Evolutionary conservation across 1,140 invertebrate species (phyloP), one percentile per base, ranked within the genome.

Genomic region (Drepana arcuata): DNA sequence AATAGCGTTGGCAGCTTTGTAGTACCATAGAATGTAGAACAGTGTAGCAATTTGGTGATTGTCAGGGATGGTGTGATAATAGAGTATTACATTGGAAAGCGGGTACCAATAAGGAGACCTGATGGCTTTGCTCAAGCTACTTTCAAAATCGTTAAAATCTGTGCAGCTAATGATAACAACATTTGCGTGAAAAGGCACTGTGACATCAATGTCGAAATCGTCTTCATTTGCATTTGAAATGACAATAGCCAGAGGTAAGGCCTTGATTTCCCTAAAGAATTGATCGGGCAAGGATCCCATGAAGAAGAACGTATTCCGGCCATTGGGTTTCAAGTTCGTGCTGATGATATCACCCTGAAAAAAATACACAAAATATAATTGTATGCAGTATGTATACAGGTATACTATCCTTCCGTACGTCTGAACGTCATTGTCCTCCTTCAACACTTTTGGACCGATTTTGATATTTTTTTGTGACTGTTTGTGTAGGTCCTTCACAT

Each of bases 1-100:
- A 16, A 77, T 46, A 10, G 43, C 54, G 33, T 79, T 75, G 10
- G 48, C 40, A 2, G 41, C 51, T 51, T 54, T 64, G 28, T 69
- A 59, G 41, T 66, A 75, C 70, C 69, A 82, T 14, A 72, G 48
- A 18, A 51, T 53, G 23, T 64, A 79, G 42, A 73, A 77, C 33
- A 77, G 43, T 48, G 66, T 68, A 2, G 74, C 47, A 21, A 67
- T 29, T 5, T 35, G 15, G 12, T 48, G 14, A 29, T 46, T 58
- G 2, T 60, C 27, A 14, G 48, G 45, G 5, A 34, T 18, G 9
- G 21, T 43, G 15, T 67, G 55, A 36, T 61, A 74, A 35, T 69
- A 61, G 10, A 79, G 7, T 27, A 78, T 68, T 6, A 74, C 31
- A 23, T 73, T 62, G 3, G 74, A 34, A 23, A 62, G 45, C 10